Percentiles rank a stretch among this genome's conserved stretches.
Conservation (phyloP, 64 coral and sea anemone genomes). For the Trachythela sp. region DNA sequence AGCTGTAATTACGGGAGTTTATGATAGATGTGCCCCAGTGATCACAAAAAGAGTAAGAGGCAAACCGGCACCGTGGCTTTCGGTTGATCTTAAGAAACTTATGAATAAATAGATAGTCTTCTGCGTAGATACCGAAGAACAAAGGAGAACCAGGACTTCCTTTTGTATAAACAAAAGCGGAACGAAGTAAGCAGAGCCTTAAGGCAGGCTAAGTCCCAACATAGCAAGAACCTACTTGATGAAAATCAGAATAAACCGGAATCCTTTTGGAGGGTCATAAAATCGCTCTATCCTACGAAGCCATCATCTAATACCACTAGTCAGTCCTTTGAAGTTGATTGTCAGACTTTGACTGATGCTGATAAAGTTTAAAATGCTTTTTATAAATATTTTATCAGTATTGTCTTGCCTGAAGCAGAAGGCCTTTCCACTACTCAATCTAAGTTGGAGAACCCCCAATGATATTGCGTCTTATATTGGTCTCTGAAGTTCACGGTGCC, state of each 20-base stretch:
- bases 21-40: not conserved
- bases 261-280: not conserved
- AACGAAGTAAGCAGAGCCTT: not conserved
- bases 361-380: not conserved
- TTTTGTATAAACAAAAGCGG: not conserved
- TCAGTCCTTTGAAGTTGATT: not conserved
- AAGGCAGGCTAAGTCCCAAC: not conserved
- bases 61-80: not conserved
- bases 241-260: not conserved
- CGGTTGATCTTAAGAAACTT: not conserved
- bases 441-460: not conserved
- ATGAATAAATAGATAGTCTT: not conserved
- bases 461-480: not conserved
- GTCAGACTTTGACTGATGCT: not conserved
- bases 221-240: not conserved
- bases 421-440: not conserved
- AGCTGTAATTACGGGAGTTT: not conserved
- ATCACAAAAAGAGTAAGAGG: not conserved
- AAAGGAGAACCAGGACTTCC: not conserved
- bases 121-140: not conserved
- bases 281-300: not conserved
- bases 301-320: not conserved
- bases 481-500: not conserved
- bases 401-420: not conserved
- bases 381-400: not conserved